Evolutionary conservation across 2,113 vertebrate species (phyloP).

Genomic region (Sterna hirundo): DNA sequence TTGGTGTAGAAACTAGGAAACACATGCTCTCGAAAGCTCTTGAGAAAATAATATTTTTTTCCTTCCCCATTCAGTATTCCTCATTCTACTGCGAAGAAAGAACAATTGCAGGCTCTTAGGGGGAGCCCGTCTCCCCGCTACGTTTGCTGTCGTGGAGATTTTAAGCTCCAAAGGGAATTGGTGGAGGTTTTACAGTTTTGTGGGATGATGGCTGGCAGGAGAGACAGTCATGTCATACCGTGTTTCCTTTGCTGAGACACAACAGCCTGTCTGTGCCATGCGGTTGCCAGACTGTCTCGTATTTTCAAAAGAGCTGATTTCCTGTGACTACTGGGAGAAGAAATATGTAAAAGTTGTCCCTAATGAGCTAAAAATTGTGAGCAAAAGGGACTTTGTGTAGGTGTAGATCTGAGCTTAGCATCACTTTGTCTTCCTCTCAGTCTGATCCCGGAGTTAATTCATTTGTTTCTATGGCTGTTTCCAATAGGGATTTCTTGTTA

Average conservation of each 20-base stretch:
- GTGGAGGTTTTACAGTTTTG: neutral
- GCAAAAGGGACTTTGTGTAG: neutral
- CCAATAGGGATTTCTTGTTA: neutral
- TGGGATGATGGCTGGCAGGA: neutral
- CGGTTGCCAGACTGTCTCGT: neutral
- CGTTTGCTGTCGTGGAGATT: neutral
- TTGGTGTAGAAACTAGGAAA: neutral
- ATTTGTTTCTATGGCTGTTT: neutral
- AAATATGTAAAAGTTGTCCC: neutral
- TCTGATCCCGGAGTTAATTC: neutral
- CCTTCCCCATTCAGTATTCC: neutral
- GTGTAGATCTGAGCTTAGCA: neutral
- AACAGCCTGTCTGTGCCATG: neutral
- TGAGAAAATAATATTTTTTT: neutral
- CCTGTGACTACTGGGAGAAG: neutral
- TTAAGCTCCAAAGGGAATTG: neutral
- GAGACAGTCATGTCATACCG: neutral
- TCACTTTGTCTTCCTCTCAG: neutral
- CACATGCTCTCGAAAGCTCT: neutral
- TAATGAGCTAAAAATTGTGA: constrained; percentile 16
- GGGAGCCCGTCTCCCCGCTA: accelerated
- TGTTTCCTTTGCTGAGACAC: neutral
- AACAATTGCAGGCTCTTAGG: neutral
- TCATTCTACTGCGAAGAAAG: neutral
- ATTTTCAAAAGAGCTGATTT: neutral